Conservation (phyloP, 2,797 vertebrate species). For the Falco rusticolus region DNA sequence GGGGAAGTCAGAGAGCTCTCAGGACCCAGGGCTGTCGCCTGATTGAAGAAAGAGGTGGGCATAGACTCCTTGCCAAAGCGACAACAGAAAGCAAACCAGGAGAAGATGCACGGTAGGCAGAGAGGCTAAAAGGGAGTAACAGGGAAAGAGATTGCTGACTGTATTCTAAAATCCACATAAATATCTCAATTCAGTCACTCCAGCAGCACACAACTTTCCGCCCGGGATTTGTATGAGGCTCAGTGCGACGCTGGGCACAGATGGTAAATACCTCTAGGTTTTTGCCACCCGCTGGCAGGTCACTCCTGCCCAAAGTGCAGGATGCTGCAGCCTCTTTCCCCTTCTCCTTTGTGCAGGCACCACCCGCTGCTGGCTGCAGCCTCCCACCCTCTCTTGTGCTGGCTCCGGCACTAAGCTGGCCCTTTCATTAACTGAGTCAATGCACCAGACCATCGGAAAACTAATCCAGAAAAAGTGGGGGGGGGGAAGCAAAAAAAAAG, state of each 20-base stretch:
- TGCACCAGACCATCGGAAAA: slow-evolving; percentile 29
- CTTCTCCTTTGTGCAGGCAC: not conserved
- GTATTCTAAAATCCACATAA: not conserved
- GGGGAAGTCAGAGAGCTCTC: not conserved
- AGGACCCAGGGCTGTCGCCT: not conserved
- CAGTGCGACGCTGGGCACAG: not conserved
- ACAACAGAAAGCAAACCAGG: not conserved
- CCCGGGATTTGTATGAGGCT: not conserved
- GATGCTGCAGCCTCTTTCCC: not conserved
- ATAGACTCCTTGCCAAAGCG: accelerated
- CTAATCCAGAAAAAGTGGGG: slow-evolving; percentile 7
- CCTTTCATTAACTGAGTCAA: slow-evolving; percentile 30
- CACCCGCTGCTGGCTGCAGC: not conserved
- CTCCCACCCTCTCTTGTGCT: not conserved
- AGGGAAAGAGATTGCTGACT: not conserved
- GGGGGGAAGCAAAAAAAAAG: not conserved
- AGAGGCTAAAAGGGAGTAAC: not conserved
- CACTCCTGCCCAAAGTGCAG: not conserved
- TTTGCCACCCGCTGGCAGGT: not conserved
- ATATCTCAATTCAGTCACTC: not conserved
- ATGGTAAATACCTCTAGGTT: not conserved
- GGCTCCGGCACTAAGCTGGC: not conserved
- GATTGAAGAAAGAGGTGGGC: not conserved
- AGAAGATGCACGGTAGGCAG: not conserved
- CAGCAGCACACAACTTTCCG: not conserved